Conservation (phyloP, 2,113 vertebrate genomes). For the Oryzias melastigma region DNA sequence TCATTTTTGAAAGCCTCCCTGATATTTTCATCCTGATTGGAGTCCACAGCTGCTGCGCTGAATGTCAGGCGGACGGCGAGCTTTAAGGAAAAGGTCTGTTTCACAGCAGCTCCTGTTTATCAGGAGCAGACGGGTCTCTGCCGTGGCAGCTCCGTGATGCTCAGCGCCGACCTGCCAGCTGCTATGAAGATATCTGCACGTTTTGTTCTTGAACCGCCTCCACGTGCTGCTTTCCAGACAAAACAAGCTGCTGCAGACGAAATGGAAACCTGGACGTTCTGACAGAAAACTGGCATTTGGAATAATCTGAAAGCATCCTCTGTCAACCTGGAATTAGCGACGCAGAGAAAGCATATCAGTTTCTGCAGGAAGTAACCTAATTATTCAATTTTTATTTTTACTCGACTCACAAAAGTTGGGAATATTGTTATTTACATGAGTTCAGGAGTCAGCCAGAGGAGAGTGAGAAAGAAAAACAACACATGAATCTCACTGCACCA, state of each 20-base stretch:
- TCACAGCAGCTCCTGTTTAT: conserved; percentile 32
- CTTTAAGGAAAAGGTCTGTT: conserved; percentile 20
- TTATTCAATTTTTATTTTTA: too few species aligned
- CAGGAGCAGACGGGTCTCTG: conserved; percentile 31
- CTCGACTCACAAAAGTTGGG: too few species aligned
- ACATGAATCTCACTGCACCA: too few species aligned
- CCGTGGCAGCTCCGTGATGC: conserved; percentile 35
- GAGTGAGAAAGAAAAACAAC: too few species aligned
- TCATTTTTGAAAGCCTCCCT: conserved; percentile 8
- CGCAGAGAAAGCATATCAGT: too few species aligned
- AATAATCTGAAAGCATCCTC: too few species aligned
- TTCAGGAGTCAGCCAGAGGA: too few species aligned
- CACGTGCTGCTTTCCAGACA: conserved; percentile 15
- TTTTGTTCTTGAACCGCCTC: conserved; percentile 4
- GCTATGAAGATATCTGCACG: conserved; percentile 37
- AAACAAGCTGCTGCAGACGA: conserved; percentile 27
- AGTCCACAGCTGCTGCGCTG: neutral
- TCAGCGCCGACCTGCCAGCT: conserved; percentile 20
- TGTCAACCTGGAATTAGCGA: too few species aligned
- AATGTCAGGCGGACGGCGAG: neutral
- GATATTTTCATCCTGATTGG: conserved; percentile 16
- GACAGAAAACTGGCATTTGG: neutral
- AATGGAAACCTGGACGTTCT: conserved; percentile 16
- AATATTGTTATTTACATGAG: too few species aligned
- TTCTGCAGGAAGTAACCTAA: too few species aligned